Conservation (phyloP, 2,113 vertebrate genomes). For the Eleginops maclovinus region DNA sequence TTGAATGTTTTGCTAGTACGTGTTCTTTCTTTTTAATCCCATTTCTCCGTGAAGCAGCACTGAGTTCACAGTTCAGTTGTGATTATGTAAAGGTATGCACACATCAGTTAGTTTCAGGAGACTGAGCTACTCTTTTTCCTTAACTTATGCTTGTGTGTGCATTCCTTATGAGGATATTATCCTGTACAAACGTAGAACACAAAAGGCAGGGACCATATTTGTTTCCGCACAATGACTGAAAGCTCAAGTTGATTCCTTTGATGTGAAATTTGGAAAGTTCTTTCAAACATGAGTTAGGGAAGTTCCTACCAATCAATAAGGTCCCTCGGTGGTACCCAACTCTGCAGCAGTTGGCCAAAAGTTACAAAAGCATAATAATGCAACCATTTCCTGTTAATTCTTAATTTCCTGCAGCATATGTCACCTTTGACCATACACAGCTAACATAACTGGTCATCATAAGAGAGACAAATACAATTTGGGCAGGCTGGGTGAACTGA, state of each 20-base stretch:
- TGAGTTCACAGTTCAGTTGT: slow-evolving; percentile 20
- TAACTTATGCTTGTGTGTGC: background rate
- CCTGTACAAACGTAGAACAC: background rate
- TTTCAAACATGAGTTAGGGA: background rate
- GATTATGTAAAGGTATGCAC: slow-evolving; percentile 38
- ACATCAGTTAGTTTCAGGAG: slow-evolving; percentile 5
- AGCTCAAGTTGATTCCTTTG: background rate
- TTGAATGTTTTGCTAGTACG: slow-evolving; percentile 3
- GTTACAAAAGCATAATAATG: background rate
- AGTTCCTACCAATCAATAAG: background rate
- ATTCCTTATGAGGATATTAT: background rate
- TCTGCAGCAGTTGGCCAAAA: background rate
- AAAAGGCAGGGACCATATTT: background rate
- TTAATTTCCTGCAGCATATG: background rate
- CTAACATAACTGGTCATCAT: background rate
- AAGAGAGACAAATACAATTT: background rate
- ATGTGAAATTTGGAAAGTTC: background rate
- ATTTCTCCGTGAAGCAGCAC: slow-evolving; percentile 34
- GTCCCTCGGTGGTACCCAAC: background rate
- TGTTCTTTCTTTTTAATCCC: slow-evolving; percentile 3
- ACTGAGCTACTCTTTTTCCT: slow-evolving; percentile 9
- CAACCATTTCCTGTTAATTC: background rate
- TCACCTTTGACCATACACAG: background rate
- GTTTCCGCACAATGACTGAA: no score
- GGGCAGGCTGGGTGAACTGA: background rate